A percentile compares a stretch with the other conserved stretches of the same genome.
Evolutionary conservation across 2,797 vertebrate genomes (phyloP).

Genomic region (Clamator glandarius): DNA sequence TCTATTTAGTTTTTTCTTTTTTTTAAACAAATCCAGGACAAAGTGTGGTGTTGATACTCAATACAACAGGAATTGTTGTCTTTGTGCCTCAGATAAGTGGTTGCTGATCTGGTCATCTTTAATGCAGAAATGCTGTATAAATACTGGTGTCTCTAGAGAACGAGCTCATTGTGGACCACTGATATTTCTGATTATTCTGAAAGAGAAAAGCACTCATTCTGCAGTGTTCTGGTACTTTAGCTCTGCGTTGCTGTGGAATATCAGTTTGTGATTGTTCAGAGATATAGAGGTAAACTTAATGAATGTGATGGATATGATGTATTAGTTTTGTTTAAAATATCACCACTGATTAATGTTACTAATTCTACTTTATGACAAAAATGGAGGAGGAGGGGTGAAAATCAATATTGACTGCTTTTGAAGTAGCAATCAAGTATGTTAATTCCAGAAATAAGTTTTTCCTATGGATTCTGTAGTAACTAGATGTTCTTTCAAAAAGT

Average conservation of each 20-base stretch:
- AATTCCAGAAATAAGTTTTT: not conserved
- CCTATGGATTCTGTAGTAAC: not conserved
- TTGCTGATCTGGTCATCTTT: not conserved
- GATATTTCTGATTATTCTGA: not conserved
- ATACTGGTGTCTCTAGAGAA: not conserved
- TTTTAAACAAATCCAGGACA: not conserved
- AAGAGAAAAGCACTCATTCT: not conserved
- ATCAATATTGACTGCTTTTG: not conserved
- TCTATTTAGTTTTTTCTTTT: not conserved
- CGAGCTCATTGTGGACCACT: not conserved
- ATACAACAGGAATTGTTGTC: not conserved
- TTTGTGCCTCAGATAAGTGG: not conserved
- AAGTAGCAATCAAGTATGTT: not conserved
- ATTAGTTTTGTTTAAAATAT: not conserved
- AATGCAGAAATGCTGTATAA: not conserved
- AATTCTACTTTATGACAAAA: not conserved
- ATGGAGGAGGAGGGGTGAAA: not conserved
- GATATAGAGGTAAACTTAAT: not conserved
- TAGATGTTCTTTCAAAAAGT: not conserved
- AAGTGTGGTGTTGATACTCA: not conserved
- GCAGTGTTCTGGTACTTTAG: not conserved
- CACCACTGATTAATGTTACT: not conserved
- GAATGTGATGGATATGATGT: too few relatives aligned
- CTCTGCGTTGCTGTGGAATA: not conserved
- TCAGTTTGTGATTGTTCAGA: not conserved